Evolutionary conservation across 2,797 vertebrate species (phyloP).

Genomic region (Coregonus ussuriensis): DNA sequence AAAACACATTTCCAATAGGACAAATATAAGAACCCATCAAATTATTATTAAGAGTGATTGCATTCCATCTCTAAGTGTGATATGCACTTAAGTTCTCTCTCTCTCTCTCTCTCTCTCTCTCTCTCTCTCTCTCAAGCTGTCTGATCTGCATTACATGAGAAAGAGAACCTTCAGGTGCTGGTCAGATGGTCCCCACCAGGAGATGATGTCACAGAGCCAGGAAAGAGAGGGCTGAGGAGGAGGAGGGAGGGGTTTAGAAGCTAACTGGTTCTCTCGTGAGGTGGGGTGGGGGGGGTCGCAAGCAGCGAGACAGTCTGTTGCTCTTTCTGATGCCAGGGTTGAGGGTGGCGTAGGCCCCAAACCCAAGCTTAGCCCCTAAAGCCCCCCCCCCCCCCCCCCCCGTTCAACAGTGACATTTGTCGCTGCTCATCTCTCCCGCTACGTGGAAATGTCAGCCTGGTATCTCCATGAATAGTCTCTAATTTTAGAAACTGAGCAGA

Average conservation of each 20-base stretch:
- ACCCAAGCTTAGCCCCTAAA: not conserved
- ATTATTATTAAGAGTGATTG: not conserved
- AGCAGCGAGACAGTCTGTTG: constrained; percentile 54
- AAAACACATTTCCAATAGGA: no score
- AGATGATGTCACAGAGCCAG: constrained; percentile 43
- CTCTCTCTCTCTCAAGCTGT: not conserved
- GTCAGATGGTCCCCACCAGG: constrained; percentile 48
- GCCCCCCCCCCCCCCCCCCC: no score
- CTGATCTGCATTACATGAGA: constrained; percentile 34
- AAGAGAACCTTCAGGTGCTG: constrained; percentile 12
- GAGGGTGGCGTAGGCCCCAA: not conserved
- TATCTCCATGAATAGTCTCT: constrained; percentile 54
- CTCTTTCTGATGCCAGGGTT: constrained; percentile 53
- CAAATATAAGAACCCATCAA: not conserved
- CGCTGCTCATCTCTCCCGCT: constrained; percentile 32
- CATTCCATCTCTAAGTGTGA: not conserved
- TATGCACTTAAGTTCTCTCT: no score
- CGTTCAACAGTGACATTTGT: constrained; percentile 16
- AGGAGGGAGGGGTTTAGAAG: constrained; percentile 20
- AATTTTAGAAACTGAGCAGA: constrained; percentile 56
- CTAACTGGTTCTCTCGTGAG: not conserved
- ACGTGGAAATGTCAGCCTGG: constrained; percentile 57
- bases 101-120: not conserved
- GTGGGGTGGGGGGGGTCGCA: constrained; percentile 25
- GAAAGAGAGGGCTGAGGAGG: constrained; percentile 23